Percentiles rank a stretch among this genome's conserved stretches.
phyloP scores from a whole-genome alignment of 1,140 invertebrate species.

The Drosophila ercepeae region DNA sequence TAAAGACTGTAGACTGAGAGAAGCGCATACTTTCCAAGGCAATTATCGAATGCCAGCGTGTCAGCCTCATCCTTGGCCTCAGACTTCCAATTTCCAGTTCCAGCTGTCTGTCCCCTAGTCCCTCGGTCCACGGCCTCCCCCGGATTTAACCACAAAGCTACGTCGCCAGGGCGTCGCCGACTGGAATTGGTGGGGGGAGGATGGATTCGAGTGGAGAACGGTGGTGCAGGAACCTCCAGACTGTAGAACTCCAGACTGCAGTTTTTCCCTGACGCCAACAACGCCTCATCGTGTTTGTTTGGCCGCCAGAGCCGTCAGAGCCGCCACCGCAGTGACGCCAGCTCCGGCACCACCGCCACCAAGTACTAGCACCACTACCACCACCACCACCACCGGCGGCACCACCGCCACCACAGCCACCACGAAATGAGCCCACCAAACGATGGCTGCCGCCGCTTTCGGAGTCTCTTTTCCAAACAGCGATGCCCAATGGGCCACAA shows the following conservation, averaged over 20 bases:
- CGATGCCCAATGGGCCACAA: conserved; percentile 8
- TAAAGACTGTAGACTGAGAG: conserved; percentile 20
- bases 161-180: conserved; percentile 51
- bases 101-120: background rate
- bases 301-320: conserved; percentile 75
- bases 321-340: conserved; percentile 71
- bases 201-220: background rate
- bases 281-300: conserved; percentile 81
- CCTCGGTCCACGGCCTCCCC: background rate
- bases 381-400: conserved; percentile 12
- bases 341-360: conserved; percentile 70
- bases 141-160: background rate
- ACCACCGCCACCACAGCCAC: conserved; percentile 66
- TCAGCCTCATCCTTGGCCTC: conserved; percentile 27
- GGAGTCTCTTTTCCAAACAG: background rate
- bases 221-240: background rate
- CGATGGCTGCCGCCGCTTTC: background rate
- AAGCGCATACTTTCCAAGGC: conserved; percentile 79
- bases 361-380: conserved; percentile 9
- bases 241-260: conserved; percentile 28
- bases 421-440: background rate
- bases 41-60: conserved; percentile 81
- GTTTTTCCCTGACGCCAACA: conserved; percentile 73
- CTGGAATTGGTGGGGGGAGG: conserved; percentile 1
- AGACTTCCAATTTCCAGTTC: conserved; percentile 7